Evolutionary conservation across 2,888 invertebrate genomes (phyloP), one percentile per base, ranked within the genome.

Genomic region (Pristionchus mayeri): DNA sequence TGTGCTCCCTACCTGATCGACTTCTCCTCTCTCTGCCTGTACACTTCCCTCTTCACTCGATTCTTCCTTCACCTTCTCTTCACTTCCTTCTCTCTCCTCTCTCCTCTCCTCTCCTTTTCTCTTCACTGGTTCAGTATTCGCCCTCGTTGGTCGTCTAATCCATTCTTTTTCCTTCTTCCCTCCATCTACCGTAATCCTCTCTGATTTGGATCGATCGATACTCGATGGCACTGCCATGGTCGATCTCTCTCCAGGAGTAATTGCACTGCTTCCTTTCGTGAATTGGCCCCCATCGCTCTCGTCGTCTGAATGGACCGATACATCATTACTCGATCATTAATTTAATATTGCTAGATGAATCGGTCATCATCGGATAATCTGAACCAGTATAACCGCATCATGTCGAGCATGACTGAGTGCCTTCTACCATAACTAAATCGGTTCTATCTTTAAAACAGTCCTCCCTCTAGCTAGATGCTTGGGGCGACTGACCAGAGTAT

Each of bases 1-100:
- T 57, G n/a, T n/a, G n/a, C n/a, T n/a, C n/a, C n/a, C n/a, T n/a
- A n/a, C n/a, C 21, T 24, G 6, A 57, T 57, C 24, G 44, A 44
- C 63, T n/a, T 27, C 63, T 63, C 27, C 27, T 63, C 63, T n/a
- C 34, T 82, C 81, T 21, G 81, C 81, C 63, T 82, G 60, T 21
- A 82, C 81, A 82, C 81, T 82, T 44, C 81, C 63, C 16, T 54
- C 57, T 7, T 80, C 80, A 82, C 48, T 60, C 16, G 13, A 60
- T 21, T 82, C 81, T 27, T 48, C 63, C 21, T 48, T 50, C 34
- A 27, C 57, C 40, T n/a, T 54, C 54, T 54, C 27, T 50, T 78
- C 78, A 21, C 37, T 27, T 79, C n/a, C 80, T 34, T 57, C 57
- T 52, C 27, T 34, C 44, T 44, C 75, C 44, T 34, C 75, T 24